Conservation (phyloP, 2,888 invertebrate species). For the Catocala sponsa region DNA sequence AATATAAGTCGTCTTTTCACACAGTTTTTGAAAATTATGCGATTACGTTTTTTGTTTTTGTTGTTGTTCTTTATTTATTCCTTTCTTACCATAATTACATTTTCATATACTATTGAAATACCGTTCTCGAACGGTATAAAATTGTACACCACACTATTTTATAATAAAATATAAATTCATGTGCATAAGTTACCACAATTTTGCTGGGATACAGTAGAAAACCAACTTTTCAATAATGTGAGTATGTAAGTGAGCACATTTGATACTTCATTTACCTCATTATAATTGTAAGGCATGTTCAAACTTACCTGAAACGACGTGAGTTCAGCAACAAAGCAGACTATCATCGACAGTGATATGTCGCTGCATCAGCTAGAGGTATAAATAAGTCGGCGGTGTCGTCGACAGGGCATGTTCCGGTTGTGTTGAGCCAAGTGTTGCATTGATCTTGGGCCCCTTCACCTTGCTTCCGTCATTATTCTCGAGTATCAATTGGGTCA, state of each 20-base stretch:
- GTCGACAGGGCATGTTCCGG: conserved; percentile 77
- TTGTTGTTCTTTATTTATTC: conserved; percentile 47
- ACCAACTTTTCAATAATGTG: too few species aligned
- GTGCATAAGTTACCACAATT: too few species aligned
- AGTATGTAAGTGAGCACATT: too few species aligned
- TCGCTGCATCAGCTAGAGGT: conserved; percentile 79
- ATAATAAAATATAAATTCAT: too few species aligned
- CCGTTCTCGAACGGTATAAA: too few species aligned
- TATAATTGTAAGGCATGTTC: conserved; percentile 3
- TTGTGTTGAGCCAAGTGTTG: conserved; percentile 58
- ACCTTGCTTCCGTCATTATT: conserved; percentile 57
- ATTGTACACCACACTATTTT: too few species aligned
- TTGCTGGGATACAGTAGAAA: too few species aligned
- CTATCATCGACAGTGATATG: conserved; percentile 86
- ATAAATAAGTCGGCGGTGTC: conserved; percentile 80
- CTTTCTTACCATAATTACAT: conserved; percentile 11
- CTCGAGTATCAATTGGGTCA: conserved; percentile 49
- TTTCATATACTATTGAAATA: neutral
- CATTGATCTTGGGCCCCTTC: conserved; percentile 67
- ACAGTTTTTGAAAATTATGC: conserved; percentile 57
- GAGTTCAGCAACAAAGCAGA: conserved; percentile 86
- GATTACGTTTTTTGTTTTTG: conserved; percentile 59
- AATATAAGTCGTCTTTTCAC: conserved; percentile 66
- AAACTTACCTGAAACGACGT: conserved; percentile 85
- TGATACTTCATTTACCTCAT: neutral